phyloP scores from a whole-genome alignment of 2,888 invertebrate genomes.

The Formica aserva region DNA sequence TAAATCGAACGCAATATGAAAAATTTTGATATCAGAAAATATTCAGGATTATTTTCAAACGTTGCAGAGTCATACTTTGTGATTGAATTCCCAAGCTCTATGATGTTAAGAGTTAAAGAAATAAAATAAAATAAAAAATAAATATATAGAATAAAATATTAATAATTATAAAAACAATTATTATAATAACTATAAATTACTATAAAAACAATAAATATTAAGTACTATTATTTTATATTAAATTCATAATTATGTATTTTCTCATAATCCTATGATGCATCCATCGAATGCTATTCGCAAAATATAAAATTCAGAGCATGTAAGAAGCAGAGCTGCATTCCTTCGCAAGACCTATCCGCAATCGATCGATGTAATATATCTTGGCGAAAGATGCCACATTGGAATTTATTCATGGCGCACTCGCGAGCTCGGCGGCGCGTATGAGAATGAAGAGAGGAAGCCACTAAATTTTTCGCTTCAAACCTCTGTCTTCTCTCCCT shows the following conservation, averaged over 20 bases:
- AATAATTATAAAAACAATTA: neutral
- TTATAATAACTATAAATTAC: no score
- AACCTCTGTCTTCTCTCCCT: slow-evolving; percentile 69
- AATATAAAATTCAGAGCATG: neutral
- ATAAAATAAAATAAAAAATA: neutral
- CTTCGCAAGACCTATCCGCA: slow-evolving; percentile 41
- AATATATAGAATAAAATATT: neutral
- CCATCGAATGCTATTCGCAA: neutral
- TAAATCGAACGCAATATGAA: neutral
- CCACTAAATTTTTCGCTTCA: slow-evolving; percentile 65
- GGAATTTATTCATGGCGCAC: slow-evolving; percentile 70
- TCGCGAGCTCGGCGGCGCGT: slow-evolving; percentile 42
- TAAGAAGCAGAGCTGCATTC: slow-evolving; percentile 15
- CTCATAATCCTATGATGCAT: neutral
- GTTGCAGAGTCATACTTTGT: neutral
- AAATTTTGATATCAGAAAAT: neutral
- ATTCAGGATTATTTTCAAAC: neutral
- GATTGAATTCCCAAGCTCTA: neutral
- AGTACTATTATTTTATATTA: neutral
- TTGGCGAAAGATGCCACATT: slow-evolving; percentile 66
- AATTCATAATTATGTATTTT: neutral
- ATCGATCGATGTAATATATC: slow-evolving; percentile 64
- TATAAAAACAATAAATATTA: neutral
- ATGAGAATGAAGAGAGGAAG: slow-evolving; percentile 63
- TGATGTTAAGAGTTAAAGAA: neutral